Evolutionary conservation across 64 coral and sea anemone genomes (phyloP), one percentile per base, ranked within the genome.

Genomic region (Stichodactyla mertensii): DNA sequence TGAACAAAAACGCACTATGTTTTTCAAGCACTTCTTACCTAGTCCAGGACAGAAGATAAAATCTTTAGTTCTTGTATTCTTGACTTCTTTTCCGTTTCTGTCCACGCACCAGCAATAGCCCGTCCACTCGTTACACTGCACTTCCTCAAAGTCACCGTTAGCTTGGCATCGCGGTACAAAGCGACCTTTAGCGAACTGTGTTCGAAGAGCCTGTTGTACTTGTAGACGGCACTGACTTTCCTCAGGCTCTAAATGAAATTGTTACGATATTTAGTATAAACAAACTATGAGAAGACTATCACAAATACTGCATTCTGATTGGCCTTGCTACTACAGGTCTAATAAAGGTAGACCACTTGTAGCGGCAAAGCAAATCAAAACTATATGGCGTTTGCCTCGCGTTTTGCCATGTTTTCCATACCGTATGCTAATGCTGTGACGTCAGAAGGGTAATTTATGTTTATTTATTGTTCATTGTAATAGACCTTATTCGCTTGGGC

Each of bases 111-210:
- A 93, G 52, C 91, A 93, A 7, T 80, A 55, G 6, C 80, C 52
- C 28, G 69, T 93, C 79, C 77, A 69, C 55, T 59, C 45, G 57
- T 93, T 83, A 81, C 91, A 93, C 56, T 93, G 91, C 11, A 89
- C 87, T 26, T 89, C 87, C 85, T 93, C 91, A 70, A 79, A 93
- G 70, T 58, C 82, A 59, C 91, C 94, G 69, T 92, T 89, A 61
- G 80, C 51, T 51, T 92, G 92, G 78, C 94, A 96, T 81, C 88
- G 88, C 15, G 94, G 91, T 19, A 93, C 85, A 71, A 91, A 91
- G 5, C 52, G 74, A 70, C 86, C 90, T 16, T 78, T 16, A 15
- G 74, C 61, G 6, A 28, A 13, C 5, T 82, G 64, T 4, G 90
- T 71, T n/a, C 79, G 77, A 87, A 91, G 90, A n/a, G 85, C 84